Conservation (phyloP, 2,113 vertebrate genomes). For the Columba livia region DNA sequence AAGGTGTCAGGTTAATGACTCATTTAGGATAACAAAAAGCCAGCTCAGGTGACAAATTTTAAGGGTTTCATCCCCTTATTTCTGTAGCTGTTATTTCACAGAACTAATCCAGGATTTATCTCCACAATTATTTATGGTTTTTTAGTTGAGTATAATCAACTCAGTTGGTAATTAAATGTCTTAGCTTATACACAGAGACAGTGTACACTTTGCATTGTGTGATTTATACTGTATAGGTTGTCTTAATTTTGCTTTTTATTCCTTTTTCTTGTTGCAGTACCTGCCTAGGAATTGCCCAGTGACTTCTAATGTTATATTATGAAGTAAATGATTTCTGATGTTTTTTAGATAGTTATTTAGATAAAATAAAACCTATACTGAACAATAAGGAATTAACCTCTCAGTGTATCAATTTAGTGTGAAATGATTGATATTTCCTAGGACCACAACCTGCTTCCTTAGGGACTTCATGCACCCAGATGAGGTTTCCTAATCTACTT, state of each 20-base stretch:
- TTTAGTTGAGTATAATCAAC: not conserved
- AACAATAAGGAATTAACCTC: not conserved
- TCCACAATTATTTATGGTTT: not conserved
- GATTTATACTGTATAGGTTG: not conserved
- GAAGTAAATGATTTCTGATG: not conserved
- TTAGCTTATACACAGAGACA: not conserved
- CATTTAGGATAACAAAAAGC: not conserved
- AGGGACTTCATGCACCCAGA: not conserved
- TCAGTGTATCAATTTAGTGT: not conserved
- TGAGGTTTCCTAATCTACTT: not conserved
- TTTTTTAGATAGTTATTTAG: not conserved
- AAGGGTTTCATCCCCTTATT: not conserved
- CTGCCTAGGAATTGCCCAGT: not conserved
- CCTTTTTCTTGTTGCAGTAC: not conserved
- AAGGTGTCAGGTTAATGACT: conserved; percentile 5
- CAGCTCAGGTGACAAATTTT: not conserved
- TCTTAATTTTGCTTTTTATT: not conserved
- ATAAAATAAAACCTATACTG: not conserved
- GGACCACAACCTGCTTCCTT: not conserved
- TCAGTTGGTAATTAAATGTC: not conserved
- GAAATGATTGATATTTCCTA: not conserved
- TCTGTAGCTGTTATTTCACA: not conserved
- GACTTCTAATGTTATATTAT: not conserved
- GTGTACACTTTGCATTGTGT: not conserved
- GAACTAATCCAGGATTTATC: not conserved